phyloP scores from a whole-genome alignment of 2,113 vertebrate species.

The Panthera leo region DNA sequence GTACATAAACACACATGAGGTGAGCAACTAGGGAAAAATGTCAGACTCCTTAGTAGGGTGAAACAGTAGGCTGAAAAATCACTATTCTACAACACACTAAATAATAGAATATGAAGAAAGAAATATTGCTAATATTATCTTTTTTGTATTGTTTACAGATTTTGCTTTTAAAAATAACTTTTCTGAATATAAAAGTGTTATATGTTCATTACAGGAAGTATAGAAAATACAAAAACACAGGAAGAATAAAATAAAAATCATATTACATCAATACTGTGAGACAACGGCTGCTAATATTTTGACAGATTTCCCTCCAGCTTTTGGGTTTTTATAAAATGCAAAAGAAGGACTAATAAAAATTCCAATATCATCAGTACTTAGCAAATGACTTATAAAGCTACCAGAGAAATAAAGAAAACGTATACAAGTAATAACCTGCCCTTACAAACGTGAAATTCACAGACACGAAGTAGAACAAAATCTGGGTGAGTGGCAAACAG shows the following conservation, averaged over 20 bases:
- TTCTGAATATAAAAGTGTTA: not conserved
- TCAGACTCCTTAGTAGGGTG: not conserved
- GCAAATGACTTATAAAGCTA: slow-evolving; percentile 4
- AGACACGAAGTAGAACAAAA: slow-evolving; percentile 24
- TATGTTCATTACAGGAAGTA: not conserved
- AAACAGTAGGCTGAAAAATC: not conserved
- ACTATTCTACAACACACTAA: not conserved
- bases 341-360: not conserved
- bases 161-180: not conserved
- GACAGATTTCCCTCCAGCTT: not conserved
- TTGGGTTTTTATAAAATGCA: slow-evolving; percentile 27
- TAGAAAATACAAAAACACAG: slow-evolving; percentile 8
- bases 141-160: not conserved
- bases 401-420: not conserved
- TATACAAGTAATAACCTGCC: not conserved
- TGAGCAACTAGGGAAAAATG: not conserved
- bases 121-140: not conserved
- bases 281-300: slow-evolving; percentile 17
- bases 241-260: slow-evolving; percentile 21
- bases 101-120: not conserved
- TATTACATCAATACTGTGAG: not conserved
- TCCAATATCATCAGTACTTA: not conserved
- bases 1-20: not conserved
- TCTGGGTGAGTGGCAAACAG: not conserved
- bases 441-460: slow-evolving; percentile 13